phyloP scores from a whole-genome alignment of 2,113 vertebrate species.

The Cynoglossus semilaevis region DNA sequence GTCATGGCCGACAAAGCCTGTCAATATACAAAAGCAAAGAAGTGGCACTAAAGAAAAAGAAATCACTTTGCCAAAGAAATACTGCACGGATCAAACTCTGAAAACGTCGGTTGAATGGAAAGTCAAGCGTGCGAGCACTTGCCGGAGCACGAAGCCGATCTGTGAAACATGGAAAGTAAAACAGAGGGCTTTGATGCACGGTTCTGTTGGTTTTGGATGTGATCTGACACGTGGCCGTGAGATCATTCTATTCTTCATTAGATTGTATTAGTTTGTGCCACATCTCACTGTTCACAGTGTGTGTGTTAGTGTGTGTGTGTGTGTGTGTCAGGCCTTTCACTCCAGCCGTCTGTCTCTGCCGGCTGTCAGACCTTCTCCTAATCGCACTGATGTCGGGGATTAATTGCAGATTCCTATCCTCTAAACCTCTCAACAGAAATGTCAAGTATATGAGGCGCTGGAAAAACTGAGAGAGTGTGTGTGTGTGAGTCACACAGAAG shows the following conservation, averaged over 20 bases:
- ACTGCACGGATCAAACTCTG: too few relatives aligned
- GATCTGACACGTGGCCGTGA: background rate
- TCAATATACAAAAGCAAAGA: too few relatives aligned
- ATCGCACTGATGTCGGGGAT: slow-evolving; percentile 28
- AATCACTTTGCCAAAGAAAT: too few relatives aligned
- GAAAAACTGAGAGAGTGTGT: slow-evolving; percentile 39
- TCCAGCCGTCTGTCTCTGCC: background rate
- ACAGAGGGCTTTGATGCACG: background rate
- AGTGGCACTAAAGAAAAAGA: too few relatives aligned
- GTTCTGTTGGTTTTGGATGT: background rate
- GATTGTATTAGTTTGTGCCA: background rate
- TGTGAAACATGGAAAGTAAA: too few relatives aligned
- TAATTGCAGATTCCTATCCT: slow-evolving; percentile 33
- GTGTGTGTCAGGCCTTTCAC: slow-evolving; percentile 12
- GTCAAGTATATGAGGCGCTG: slow-evolving; percentile 33
- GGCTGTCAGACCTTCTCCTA: slow-evolving; percentile 17
- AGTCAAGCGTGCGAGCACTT: too few relatives aligned
- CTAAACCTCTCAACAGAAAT: slow-evolving; percentile 32
- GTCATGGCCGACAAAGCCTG: too few relatives aligned
- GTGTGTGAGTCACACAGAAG: too few relatives aligned
- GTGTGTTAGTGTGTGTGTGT: too few relatives aligned
- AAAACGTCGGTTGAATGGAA: too few relatives aligned
- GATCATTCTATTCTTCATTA: background rate
- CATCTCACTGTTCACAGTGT: slow-evolving; percentile 3
- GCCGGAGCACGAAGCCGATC: too few relatives aligned